Base-by-base conservation (phyloP, 2,797 vertebrate genomes). In the Hyperoplus lanceolatus region DNA sequence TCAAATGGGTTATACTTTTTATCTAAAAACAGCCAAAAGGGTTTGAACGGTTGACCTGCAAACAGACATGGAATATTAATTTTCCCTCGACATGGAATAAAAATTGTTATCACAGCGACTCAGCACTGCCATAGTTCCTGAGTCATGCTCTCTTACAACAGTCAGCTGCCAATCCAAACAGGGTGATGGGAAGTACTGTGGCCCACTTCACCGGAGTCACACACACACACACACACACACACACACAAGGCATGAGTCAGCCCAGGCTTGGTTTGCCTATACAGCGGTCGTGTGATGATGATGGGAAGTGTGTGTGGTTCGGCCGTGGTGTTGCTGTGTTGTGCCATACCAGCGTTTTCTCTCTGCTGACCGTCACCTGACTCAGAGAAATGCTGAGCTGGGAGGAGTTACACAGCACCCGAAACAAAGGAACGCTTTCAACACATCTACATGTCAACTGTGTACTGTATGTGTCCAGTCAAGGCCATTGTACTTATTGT, bases 341-440 rank as follows among this genome's bases (percentile, higher is more conserved):
- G 72, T 91, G 88, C 85, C 48, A 16, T 57, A 54, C 75, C 79
- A 87, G 89, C 87, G 60, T 88, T 89, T 83, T 77, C 81, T 55
- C 83, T 55, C 83, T 83, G 92, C 89, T 90, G 88, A 87, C 90
- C 15, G 46, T 87, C 92, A 90, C 86, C 89, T 92, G 91, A 94
- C 88, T 88, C 73, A 77, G 78, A 85, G 86, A 90, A 91, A 75
- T 62, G 85, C 89, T 90, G 91, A 92, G 84, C 85, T 71, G 87
- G 85, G 85, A 63, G 83, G 86, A 85, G 88, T 75, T 39, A 50
- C 68, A 0, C 73, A 67, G 77, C 66, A 18, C 73, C 43, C 48
- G 29, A 0, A 65, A 93, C 87, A 93, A 93, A 89, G 74, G 66
- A 29, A 18, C 12, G 72, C 87, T 87, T 89, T 91, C 80, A 90